Evolutionary conservation across 2,113 vertebrate genomes (phyloP).

Genomic region (Mugil cephalus): DNA sequence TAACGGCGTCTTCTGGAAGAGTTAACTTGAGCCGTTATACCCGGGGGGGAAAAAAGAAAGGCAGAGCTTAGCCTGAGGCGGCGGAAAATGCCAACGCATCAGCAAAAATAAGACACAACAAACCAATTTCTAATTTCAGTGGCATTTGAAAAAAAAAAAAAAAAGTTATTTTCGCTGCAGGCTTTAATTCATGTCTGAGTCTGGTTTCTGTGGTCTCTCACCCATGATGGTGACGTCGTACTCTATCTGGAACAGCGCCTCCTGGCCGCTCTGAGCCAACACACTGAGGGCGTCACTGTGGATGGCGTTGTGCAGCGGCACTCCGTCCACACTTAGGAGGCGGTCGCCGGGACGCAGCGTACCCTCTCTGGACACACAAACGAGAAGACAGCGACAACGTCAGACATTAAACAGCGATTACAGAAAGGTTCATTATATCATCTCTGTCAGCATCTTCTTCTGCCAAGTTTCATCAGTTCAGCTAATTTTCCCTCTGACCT

Average conservation of each 20-base stretch:
- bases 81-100: conserved; percentile 25
- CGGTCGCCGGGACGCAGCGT: conserved; percentile 93
- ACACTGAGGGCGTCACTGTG: conserved; percentile 90
- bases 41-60: conserved; percentile 2
- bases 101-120: conserved; percentile 18
- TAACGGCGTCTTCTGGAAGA: conserved; percentile 25
- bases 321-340: conserved; percentile 92
- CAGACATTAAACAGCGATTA: background rate
- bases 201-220: conserved; percentile 75
- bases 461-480: too few relatives aligned
- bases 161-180: background rate
- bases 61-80: conserved; percentile 13
- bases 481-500: too few relatives aligned
- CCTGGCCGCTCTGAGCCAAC: conserved; percentile 91
- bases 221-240: conserved; percentile 96
- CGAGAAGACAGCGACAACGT: conserved; percentile 1
- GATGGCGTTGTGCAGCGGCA: conserved; percentile 89
- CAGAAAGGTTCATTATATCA: too few relatives aligned
- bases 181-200: background rate
- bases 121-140: conserved; percentile 6
- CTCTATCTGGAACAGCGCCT: conserved; percentile 95
- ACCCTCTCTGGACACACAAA: conserved; percentile 86
- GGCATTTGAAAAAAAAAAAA: conserved; percentile 17
- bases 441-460: too few relatives aligned
- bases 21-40: conserved; percentile 13